These are phyloP conservation scores for Flexamia atlantica DNA, from an alignment of 2,888 invertebrate genomes.

Conservation along the genomic window DNA sequence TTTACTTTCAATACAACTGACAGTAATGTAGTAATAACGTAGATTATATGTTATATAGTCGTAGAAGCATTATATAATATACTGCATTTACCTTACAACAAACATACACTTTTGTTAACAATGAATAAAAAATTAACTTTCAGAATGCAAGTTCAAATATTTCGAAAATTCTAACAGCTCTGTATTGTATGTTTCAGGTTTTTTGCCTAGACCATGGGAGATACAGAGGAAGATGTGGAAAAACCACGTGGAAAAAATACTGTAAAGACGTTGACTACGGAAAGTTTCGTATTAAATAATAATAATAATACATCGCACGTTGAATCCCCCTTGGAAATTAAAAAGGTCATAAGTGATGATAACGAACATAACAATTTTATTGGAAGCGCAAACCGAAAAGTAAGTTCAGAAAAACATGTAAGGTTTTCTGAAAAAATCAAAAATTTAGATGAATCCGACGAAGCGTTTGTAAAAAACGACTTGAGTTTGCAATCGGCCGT, in stretches of 20 bases:
- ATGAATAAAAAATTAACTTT: too few species aligned
- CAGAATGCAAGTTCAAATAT: too few species aligned
- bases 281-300: background rate
- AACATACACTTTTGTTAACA: too few species aligned
- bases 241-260: background rate
- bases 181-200: background rate
- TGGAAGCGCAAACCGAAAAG: background rate
- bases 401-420: constrained; percentile 26
- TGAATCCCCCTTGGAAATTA: background rate
- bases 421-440: constrained; percentile 22
- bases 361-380: background rate
- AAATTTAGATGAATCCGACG: background rate
- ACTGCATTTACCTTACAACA: too few species aligned
- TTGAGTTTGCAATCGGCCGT: constrained; percentile 52
- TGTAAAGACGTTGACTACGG: background rate
- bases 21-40: too few species aligned
- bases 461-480: background rate
- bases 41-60: too few species aligned
- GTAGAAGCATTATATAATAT: too few species aligned
- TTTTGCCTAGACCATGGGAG: background rate
- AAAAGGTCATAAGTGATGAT: background rate
- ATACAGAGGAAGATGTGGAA: background rate
- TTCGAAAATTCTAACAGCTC: too few species aligned
- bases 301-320: background rate
- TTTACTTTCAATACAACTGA: too few species aligned